Evolutionary conservation across 2,888 invertebrate species (phyloP).

Genomic region (Napeogenes sylphis): DNA sequence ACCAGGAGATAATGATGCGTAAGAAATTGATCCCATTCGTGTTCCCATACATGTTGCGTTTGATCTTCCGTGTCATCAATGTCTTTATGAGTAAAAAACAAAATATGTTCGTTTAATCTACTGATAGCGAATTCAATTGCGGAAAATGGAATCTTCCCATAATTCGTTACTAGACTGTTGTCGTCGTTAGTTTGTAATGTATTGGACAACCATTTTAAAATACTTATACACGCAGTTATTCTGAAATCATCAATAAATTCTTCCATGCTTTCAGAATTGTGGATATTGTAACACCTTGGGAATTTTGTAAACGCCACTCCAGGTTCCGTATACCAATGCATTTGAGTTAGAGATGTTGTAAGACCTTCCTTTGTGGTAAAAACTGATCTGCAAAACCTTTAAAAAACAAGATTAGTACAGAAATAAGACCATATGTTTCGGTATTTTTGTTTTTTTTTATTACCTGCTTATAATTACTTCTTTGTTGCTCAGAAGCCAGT

Average conservation of each 20-base stretch:
- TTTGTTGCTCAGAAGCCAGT: constrained; percentile 80
- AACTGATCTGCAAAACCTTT: constrained; percentile 89
- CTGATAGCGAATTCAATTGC: constrained; percentile 89
- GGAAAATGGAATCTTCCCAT: constrained; percentile 84
- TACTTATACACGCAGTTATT: constrained; percentile 90
- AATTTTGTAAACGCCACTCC: constrained; percentile 88
- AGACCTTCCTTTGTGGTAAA: constrained; percentile 96
- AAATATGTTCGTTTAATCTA: constrained; percentile 87
- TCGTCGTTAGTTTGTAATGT: constrained; percentile 76
- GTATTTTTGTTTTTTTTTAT: constrained; percentile 4
- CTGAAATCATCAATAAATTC: constrained; percentile 93
- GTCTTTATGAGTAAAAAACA: constrained; percentile 84
- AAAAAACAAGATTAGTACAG: constrained; percentile 58
- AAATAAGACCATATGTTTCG: constrained; percentile 3
- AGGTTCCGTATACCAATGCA: constrained; percentile 91
- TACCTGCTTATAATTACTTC: constrained; percentile 75
- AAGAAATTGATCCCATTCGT: constrained; percentile 93
- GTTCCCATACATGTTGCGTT: constrained; percentile 82
- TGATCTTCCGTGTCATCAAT: constrained; percentile 85
- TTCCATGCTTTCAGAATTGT: constrained; percentile 87
- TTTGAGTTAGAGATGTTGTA: constrained; percentile 85
- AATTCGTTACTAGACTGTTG: constrained; percentile 71
- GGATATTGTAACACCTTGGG: constrained; percentile 91
- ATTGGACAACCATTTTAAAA: constrained; percentile 86
- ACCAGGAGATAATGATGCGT: constrained; percentile 82